Conservation (phyloP, 2,888 invertebrate species). For the Drosophila colorata region DNA sequence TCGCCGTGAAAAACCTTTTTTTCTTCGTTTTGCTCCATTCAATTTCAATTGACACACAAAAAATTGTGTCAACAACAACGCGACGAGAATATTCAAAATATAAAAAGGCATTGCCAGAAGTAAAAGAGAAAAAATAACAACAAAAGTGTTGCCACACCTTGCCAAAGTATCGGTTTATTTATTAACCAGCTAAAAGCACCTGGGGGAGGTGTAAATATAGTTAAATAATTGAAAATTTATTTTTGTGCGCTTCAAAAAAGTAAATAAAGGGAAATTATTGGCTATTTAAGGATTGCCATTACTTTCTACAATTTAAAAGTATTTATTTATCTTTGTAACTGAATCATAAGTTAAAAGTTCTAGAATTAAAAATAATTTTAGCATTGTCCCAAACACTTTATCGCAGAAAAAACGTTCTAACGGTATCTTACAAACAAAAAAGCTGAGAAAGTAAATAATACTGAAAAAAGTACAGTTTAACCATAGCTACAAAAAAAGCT, state of each 20-base stretch:
- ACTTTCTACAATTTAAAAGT: background rate
- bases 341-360: too few species aligned
- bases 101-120: background rate
- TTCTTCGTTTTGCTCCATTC: slow-evolving; percentile 21
- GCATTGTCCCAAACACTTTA: too few species aligned
- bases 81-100: slow-evolving; percentile 35
- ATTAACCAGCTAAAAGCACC: background rate
- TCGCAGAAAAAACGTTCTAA: too few species aligned
- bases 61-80: slow-evolving; percentile 45
- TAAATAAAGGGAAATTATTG: background rate
- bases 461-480: background rate
- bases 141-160: slow-evolving; percentile 13
- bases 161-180: too few species aligned
- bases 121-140: background rate
- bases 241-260: background rate
- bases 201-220: background rate
- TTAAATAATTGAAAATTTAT: background rate
- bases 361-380: too few species aligned
- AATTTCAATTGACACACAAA: slow-evolving; percentile 47
- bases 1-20: slow-evolving; percentile 40
- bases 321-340: too few species aligned
- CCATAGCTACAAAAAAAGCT: too few species aligned
- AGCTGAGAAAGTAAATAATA: too few species aligned
- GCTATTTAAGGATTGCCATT: background rate
- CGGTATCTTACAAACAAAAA: too few species aligned